Evolutionary conservation across 2,113 vertebrate genomes (phyloP), one percentile per base, ranked within the genome.

Genomic region (Bos indicus): DNA sequence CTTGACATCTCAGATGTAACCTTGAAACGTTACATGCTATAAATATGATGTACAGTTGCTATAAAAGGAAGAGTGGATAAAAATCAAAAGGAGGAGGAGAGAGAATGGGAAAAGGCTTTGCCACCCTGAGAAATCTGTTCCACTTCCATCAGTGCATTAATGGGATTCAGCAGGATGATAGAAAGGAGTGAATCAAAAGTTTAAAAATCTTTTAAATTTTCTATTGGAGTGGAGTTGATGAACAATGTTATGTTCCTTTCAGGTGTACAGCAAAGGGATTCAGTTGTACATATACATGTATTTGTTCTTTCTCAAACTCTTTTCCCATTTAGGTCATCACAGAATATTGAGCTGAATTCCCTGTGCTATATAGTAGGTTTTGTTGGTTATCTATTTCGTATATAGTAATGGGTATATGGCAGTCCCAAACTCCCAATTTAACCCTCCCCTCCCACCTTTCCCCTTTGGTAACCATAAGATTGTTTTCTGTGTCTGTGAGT

Each of bases 151-250:
- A 6, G 64, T 7, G 21, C 4, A 0, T 5, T 4, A 12, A 25
- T 14, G 14, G 52, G 52, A 3, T 51, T 59, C 8, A 0, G 26
- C 4, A 0, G 3, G 11, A 5, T 1, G 48, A 12, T 1, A 0
- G 40, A 25, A 54, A 8, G 4, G 7, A 7, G 15, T 33, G 46
- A 30, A 28, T 9, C 25, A 4, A 36, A 9, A 36, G n/a, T 0
- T 23, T 52, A 0, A 4, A 81, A 19, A 33, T 12, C 2, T 52
- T 80, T 19, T 0, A 12, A 23, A 51, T 51, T 19, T 51, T 51
- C 21, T 33, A 33, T 33, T 21, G 17, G 78, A 21, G 48, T 33
- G 10, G 28, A 33, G 9, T 13, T 33, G 16, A 51, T 80, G 28
- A 51, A 51, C 46, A 33, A 51, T 17, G 4, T 6, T 52, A 48